Percentiles rank a stretch among this genome's conserved stretches.
phyloP scores from a whole-genome alignment of 2,888 invertebrate species.

The Xestia c-nigrum region DNA sequence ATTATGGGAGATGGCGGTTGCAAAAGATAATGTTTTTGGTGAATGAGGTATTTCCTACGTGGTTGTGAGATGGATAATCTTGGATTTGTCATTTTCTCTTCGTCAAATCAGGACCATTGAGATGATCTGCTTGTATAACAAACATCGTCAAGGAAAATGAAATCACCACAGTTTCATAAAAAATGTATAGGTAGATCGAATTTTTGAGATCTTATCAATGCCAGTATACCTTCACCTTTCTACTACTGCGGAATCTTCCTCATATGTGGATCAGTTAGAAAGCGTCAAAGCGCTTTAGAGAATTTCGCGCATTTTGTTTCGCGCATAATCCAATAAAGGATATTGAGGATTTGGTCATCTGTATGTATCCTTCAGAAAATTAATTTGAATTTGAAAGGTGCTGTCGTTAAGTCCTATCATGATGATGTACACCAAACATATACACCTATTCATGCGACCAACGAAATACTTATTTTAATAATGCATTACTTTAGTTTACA shows the following conservation, averaged over 20 bases:
- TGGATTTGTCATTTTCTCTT: constrained; percentile 13
- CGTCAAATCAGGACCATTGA: background rate
- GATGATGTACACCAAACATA: no score
- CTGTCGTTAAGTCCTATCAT: no score
- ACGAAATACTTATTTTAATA: no score
- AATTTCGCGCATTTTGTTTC: background rate
- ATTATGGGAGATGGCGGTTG: constrained; percentile 37
- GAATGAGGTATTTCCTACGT: constrained; percentile 7
- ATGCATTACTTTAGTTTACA: no score
- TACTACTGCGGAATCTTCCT: background rate
- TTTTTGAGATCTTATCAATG: background rate
- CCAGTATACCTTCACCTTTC: background rate
- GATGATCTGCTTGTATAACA: background rate
- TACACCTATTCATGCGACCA: no score
- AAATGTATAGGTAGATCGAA: background rate
- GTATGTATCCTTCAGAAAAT: background rate
- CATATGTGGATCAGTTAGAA: background rate
- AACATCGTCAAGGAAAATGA: background rate
- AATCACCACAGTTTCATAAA: background rate
- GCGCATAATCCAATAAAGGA: constrained; percentile 7
- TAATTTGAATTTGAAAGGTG: background rate
- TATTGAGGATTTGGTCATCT: constrained; percentile 19
- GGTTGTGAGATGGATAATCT: background rate
- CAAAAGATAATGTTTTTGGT: constrained; percentile 30
- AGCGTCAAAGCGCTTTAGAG: background rate